These are phyloP conservation scores for Serranus cabrilla DNA, from an alignment of 2,797 vertebrate genomes.

Conservation along the genomic window DNA sequence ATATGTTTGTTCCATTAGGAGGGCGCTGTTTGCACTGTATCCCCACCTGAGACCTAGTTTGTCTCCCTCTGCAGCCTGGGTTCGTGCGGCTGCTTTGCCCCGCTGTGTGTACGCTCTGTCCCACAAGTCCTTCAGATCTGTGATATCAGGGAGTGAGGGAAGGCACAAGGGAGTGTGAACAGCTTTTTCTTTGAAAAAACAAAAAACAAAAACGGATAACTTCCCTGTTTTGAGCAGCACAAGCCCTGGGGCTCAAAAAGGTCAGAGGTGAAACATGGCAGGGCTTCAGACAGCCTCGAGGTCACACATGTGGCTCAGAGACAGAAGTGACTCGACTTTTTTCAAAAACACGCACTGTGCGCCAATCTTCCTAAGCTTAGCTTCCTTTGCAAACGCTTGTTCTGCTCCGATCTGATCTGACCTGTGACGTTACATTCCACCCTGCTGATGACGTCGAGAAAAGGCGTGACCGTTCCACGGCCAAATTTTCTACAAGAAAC, in stretches of 20 bases:
- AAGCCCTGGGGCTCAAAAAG: slow-evolving; percentile 57
- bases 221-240: slow-evolving; percentile 57
- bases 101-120: slow-evolving; percentile 13
- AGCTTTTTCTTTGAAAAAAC: slow-evolving; percentile 10
- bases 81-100: slow-evolving; percentile 18
- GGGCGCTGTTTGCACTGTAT: background rate
- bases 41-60: slow-evolving; percentile 41
- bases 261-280: slow-evolving; percentile 60
- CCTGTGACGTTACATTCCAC: slow-evolving; percentile 41
- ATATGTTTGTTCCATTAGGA: slow-evolving; percentile 46
- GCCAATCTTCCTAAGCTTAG: slow-evolving; percentile 13
- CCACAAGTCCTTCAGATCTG: slow-evolving; percentile 35
- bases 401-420: slow-evolving; percentile 45
- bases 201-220: slow-evolving; percentile 24
- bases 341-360: background rate
- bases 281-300: slow-evolving; percentile 42
- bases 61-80: slow-evolving; percentile 32
- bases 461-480: slow-evolving; percentile 1
- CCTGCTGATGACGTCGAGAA: slow-evolving; percentile 16
- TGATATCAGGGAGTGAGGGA: slow-evolving; percentile 53
- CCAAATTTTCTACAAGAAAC: slow-evolving; percentile 10
- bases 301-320: slow-evolving; percentile 57
- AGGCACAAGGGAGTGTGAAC: slow-evolving; percentile 71
- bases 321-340: slow-evolving; percentile 37
- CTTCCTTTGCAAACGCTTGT: slow-evolving; percentile 20